phyloP scores from a whole-genome alignment of 2,797 vertebrate genomes.

The Remorina albescens region DNA sequence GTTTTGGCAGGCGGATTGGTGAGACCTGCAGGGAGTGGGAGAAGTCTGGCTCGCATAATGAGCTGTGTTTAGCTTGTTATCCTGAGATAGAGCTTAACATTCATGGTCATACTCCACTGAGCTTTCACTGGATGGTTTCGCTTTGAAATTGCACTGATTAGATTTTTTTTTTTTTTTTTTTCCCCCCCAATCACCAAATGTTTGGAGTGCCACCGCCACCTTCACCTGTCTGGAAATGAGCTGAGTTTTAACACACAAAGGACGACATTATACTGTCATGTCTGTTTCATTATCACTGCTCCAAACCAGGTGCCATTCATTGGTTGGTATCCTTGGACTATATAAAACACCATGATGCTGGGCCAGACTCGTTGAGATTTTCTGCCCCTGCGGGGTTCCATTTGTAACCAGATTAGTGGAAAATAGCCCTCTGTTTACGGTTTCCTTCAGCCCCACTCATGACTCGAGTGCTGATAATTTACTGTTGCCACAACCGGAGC shows the following conservation, averaged over 20 bases:
- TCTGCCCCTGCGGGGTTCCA: too few relatives aligned
- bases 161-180: too few relatives aligned
- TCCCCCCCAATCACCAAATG: background rate
- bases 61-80: conserved; percentile 59
- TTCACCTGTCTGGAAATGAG: conserved; percentile 22
- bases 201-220: conserved; percentile 20
- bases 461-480: too few relatives aligned
- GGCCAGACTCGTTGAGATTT: too few relatives aligned
- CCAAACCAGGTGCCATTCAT: background rate
- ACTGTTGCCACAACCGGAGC: too few relatives aligned
- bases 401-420: too few relatives aligned
- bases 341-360: background rate
- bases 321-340: background rate
- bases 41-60: conserved; percentile 32
- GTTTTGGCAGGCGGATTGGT: conserved; percentile 1
- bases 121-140: conserved; percentile 6
- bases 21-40: background rate
- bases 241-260: too few relatives aligned
- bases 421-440: too few relatives aligned
- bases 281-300: background rate
- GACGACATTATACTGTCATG: conserved; percentile 2
- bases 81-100: conserved; percentile 43
- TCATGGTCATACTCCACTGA: conserved; percentile 36
- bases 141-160: background rate
- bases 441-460: too few relatives aligned